These are phyloP conservation scores for Andrena haemorrhoa DNA, from an alignment of 2,888 invertebrate genomes.

Conservation along the genomic window DNA sequence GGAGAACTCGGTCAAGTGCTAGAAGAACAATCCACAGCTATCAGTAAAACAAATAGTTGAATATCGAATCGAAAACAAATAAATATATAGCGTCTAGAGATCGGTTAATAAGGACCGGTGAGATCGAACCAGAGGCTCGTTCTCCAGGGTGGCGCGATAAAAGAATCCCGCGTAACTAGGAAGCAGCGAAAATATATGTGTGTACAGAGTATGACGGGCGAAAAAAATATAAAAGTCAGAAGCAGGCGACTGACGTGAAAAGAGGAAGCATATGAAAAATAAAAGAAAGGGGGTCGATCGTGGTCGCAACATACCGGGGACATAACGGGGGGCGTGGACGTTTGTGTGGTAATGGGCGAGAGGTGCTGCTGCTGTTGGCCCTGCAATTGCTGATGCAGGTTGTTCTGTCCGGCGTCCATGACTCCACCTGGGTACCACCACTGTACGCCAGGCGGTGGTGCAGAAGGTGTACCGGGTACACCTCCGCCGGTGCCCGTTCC, in stretches of 20 bases:
- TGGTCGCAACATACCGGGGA: conserved; percentile 82
- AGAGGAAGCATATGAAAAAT: conserved; percentile 36
- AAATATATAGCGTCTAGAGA: too few species aligned
- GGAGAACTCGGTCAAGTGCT: too few species aligned
- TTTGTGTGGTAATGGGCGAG: conserved; percentile 82
- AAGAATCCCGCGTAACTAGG: conserved; percentile 28
- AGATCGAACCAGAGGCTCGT: conserved; percentile 11
- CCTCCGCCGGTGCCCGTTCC: conserved; percentile 86
- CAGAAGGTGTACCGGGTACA: conserved; percentile 81
- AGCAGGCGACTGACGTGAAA: conserved; percentile 56
- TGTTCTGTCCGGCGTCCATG: conserved; percentile 87
- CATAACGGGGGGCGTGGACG: conserved; percentile 83
- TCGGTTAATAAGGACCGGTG: conserved; percentile 29
- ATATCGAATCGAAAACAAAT: too few species aligned
- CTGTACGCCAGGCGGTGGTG: conserved; percentile 86
- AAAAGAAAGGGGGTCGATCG: conserved; percentile 61
- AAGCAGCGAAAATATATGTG: conserved; percentile 21
- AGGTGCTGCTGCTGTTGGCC: conserved; percentile 83
- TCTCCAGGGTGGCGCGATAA: background rate
- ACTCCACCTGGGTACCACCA: conserved; percentile 92
- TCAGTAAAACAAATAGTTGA: too few species aligned
- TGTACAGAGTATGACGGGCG: background rate
- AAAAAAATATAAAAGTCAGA: conserved; percentile 27
- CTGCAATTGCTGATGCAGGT: conserved; percentile 86
- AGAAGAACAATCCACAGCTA: too few species aligned